Evolutionary conservation across 2,888 invertebrate species (phyloP), one percentile per base, ranked within the genome.

Genomic region (Bruchidius siliquastri): DNA sequence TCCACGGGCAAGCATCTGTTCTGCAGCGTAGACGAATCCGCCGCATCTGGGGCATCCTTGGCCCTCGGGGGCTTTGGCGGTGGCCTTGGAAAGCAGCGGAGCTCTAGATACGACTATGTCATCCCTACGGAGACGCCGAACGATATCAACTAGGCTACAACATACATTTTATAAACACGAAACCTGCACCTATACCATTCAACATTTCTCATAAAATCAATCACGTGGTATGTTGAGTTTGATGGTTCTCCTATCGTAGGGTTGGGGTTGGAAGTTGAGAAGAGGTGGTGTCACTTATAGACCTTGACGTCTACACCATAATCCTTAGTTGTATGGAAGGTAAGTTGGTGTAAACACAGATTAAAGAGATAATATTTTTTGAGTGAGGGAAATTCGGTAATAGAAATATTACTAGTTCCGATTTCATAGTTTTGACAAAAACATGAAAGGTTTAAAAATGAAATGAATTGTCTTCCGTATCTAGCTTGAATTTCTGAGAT

Each of bases 1-100:
- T 89, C 95, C 95, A 86, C 95, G 91, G 80, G 96, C 96, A 83
- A 96, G 89, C 95, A 96, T 96, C 88, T 96, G 95, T 88, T 96
- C 96, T 76, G 96, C 96, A 77, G 95, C 95, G 87, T 96, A 96
- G 73, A 96, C 96, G 85, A 88, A 95, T 78, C 96, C 95, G 78
- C 96, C 96, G 85, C 96, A 96, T 82, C 96, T 90, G 32, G 96
- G 96, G 84, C 96, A 96, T 76, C 95, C 96, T 87, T 94, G 90
- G 72, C 95, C 95, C 81, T 93, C 93, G 68, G 94, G 94, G 72
- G 95, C 95, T 87, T 92, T 93, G 32, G 94, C 93, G 84, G 94
- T 93, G 76, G 90, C 88, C 81, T 92, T 91, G 67, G 94, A 79
- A 22, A 85, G 74, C 22, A 86, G 79, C 22, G 85, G 85, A 72